Evolutionary conservation across 2,113 vertebrate species (phyloP).

Genomic region (Chaetodon auriga): DNA sequence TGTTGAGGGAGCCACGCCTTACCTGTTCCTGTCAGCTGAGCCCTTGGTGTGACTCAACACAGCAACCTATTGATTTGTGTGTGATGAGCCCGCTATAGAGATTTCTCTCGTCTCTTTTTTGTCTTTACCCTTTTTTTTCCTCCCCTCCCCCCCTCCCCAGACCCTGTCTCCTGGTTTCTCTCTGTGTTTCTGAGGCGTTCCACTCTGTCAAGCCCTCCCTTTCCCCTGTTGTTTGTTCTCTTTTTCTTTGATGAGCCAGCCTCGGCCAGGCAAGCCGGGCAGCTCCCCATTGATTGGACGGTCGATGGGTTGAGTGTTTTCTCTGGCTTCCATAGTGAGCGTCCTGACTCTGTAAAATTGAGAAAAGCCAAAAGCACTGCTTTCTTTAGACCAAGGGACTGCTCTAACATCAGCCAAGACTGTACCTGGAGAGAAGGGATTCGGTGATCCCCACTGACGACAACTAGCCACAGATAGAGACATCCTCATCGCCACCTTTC

Average conservation of each 20-base stretch:
- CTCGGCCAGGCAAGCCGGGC: conserved; percentile 63
- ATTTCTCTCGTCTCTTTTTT: conserved; percentile 60
- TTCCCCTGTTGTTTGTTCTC: conserved; percentile 74
- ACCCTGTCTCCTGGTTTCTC: conserved; percentile 43
- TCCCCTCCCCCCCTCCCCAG: background rate
- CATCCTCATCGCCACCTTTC: conserved; percentile 49
- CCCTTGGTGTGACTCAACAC: conserved; percentile 52
- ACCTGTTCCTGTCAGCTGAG: conserved; percentile 51
- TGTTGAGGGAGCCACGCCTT: conserved; percentile 39
- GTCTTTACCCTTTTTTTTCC: conserved; percentile 26
- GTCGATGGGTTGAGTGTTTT: conserved; percentile 82
- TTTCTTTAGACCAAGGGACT: conserved; percentile 64
- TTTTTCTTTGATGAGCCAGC: conserved; percentile 76
- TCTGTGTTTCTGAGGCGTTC: conserved; percentile 67
- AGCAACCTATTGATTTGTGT: conserved; percentile 60
- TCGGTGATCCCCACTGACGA: conserved; percentile 24
- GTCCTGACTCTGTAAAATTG: conserved; percentile 70
- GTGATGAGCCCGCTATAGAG: conserved; percentile 60
- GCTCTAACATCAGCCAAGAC: conserved; percentile 53
- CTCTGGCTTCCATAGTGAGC: conserved; percentile 58
- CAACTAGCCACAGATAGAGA: conserved; percentile 48
- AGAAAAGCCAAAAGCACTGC: conserved; percentile 66
- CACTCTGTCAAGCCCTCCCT: conserved; percentile 72
- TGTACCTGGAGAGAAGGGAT: conserved; percentile 14
- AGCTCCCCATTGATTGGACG: conserved; percentile 80